Base-by-base conservation (phyloP, 2,113 vertebrate genomes). In the Trinectes maculatus region DNA sequence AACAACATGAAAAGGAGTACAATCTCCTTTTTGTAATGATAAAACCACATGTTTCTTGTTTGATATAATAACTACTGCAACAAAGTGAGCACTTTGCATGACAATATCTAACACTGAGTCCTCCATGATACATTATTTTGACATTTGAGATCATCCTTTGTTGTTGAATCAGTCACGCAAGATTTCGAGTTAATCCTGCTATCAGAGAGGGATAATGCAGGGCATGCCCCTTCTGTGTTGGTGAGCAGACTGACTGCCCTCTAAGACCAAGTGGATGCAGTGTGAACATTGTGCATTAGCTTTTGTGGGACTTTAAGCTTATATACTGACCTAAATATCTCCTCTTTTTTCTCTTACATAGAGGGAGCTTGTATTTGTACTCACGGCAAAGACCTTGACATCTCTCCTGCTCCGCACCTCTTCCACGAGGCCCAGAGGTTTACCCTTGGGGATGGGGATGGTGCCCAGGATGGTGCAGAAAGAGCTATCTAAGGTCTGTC, bases 391-490 rank as follows among this genome's bases (percentile, higher is more conserved):
- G 64, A 99, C 87, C 79, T 89, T 92, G 67, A 99, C 89, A 9
- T 99, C 96, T 1, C 72, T 84, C 49, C 96, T 90, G 85, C 43
- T 87, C 64, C 94, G 91, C 78, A 99, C 95, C 80, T 98, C 96
- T 80, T 98, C 97, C 44, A 99, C 96, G 15, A 98, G 91, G 31
- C 85, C 92, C 66, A 98, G 87, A 0, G 94, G 93, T 77, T 92
- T 96, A 31, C 95, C 95, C 85, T 93, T 98, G 1, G 95, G 93
- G 55, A 94, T 2, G 1, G 97, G 96, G 85, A 99, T 96, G 39
- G 96, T 98, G 79, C 97, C 97, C 51, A 99, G 91, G 54, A 98
- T 53, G 5, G 93, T 51, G 5, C 88, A 90, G 21, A 84, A 80
- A 0, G 93, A 81, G 52, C 58, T 47, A 19, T 93, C 90, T 66